Evolutionary conservation across 1,140 invertebrate genomes (phyloP), one percentile per base, ranked within the genome.

Genomic region (Nylanderia fulva): DNA sequence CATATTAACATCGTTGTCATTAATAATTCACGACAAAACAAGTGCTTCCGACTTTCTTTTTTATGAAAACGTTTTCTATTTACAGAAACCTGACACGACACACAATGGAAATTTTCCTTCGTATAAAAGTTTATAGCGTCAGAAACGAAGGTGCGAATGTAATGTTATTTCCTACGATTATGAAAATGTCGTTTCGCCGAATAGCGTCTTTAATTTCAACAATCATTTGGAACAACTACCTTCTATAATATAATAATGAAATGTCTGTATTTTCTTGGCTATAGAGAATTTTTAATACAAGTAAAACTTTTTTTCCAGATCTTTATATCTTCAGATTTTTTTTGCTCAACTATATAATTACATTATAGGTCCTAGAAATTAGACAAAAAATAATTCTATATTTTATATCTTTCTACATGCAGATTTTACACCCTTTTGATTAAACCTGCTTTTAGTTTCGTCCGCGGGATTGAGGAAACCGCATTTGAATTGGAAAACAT

Each of bases 71-170:
- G 24, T 58, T 27, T 60, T 33, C 8, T 54, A 9, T 48, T 61
- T 21, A 27, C 18, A 11, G 42, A 75, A 61, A 76, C 9, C 21
- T 18, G 27, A 29, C 18, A 24, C 11, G 60, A 29, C 18, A 48
- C 15, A 39, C 15, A 6, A 18, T 13, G 27, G 24, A 18, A 77
- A 79, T 74, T 39, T 84, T 63, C 36, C 42, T 75, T 69, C 21
- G n/a, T n/a, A 29, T 74, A 72, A 60, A 85, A 84, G 71, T 61
- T 86, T 66, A 60, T 39, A 58, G 63, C 33, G 56, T 74, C 76
- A 66, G 74, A 74, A 86, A 82, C 56, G 18, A 13, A 80, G 15
- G 45, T 69, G 13, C 11, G 58, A 60, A 42, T 74, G 39, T 63
- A 61, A 66, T 15, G 33, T 69, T 54, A 52, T 36, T 74, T 77